Evolutionary conservation across 2,888 invertebrate genomes (phyloP).

Genomic region (Disparrhopalites patrizii): DNA sequence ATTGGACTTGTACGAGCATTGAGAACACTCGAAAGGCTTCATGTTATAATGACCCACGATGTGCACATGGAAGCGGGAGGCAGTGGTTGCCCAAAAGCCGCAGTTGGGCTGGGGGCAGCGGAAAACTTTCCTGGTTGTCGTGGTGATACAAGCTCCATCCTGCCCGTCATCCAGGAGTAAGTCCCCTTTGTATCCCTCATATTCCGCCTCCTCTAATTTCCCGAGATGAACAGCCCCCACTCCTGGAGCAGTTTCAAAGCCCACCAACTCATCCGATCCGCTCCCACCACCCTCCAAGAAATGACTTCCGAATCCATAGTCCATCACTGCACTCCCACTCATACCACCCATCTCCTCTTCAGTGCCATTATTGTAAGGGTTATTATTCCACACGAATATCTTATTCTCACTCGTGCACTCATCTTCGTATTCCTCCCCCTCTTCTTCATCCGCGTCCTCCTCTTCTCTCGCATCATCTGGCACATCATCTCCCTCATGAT

Average conservation of each 20-base stretch:
- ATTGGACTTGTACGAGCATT: slow-evolving; percentile 89
- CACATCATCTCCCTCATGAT: slow-evolving; percentile 51
- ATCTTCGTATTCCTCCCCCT: neutral
- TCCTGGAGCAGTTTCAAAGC: slow-evolving; percentile 56
- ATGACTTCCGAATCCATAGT: slow-evolving; percentile 28
- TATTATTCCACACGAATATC: slow-evolving; percentile 33
- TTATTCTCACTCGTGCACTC: slow-evolving; percentile 30
- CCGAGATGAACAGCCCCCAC: slow-evolving; percentile 52
- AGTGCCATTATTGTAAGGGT: slow-evolving; percentile 11
- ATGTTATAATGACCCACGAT: slow-evolving; percentile 88
- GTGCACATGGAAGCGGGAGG: slow-evolving; percentile 88
- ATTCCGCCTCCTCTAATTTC: slow-evolving; percentile 38
- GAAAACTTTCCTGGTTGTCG: slow-evolving; percentile 59
- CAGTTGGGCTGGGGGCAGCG: slow-evolving; percentile 77
- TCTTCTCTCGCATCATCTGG: slow-evolving; percentile 51
- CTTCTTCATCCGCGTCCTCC: slow-evolving; percentile 28
- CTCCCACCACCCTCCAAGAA: slow-evolving; percentile 33
- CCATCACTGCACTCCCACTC: slow-evolving; percentile 32
- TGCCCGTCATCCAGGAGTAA: slow-evolving; percentile 22
- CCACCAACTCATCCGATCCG: slow-evolving; percentile 51
- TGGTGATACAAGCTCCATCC: slow-evolving; percentile 29
- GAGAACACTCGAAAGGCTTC: slow-evolving; percentile 79
- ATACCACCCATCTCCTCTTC: slow-evolving; percentile 27
- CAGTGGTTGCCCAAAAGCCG: slow-evolving; percentile 87
- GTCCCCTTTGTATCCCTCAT: slow-evolving; percentile 19